These are phyloP conservation scores for Echiichthys vipera DNA, from an alignment of 2,797 vertebrate species.

Conservation along the genomic window DNA sequence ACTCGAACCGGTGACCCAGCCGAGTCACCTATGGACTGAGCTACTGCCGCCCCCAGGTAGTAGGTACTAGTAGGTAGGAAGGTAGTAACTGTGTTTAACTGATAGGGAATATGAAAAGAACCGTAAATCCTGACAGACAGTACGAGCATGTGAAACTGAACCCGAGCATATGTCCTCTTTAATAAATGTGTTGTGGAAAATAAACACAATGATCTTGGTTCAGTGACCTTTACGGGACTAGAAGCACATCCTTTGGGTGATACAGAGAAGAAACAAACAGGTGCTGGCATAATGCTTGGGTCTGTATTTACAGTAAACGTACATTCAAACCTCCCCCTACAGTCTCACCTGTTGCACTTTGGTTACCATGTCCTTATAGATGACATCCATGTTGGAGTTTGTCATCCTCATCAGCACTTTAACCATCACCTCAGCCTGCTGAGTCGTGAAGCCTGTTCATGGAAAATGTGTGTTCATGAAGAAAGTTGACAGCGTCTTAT, in stretches of 20 bases:
- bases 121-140: no score
- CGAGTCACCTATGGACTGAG: no score
- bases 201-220: background rate
- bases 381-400: slow-evolving; percentile 89
- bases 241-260: background rate
- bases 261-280: background rate
- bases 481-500: background rate
- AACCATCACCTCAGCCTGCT: slow-evolving; percentile 92
- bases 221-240: background rate
- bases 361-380: slow-evolving; percentile 95
- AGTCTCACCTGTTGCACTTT: slow-evolving; percentile 93
- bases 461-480: background rate
- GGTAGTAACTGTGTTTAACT: no score
- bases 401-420: slow-evolving; percentile 89
- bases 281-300: no score
- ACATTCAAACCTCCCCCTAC: background rate
- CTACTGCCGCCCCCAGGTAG: no score
- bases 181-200: background rate
- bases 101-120: no score
- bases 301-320: background rate
- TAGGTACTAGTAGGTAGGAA: no score
- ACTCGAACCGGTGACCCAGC: no score
- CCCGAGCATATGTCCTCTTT: no score
- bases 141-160: no score
- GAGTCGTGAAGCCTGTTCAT: slow-evolving; percentile 87